phyloP scores from a whole-genome alignment of 2,888 invertebrate species.

The Teleogryllus oceanicus region DNA sequence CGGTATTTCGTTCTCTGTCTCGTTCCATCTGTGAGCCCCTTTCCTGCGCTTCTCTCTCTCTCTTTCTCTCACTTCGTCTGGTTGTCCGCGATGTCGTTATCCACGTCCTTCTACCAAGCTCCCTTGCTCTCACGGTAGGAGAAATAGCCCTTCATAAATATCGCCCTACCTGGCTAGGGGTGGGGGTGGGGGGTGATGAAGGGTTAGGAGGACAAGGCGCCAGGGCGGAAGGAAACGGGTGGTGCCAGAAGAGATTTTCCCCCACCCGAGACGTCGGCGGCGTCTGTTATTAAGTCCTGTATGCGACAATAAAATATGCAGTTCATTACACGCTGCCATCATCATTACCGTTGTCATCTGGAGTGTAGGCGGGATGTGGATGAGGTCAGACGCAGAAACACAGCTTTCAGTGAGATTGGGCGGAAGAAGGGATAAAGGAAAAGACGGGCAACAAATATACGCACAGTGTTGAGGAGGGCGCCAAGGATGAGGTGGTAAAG shows the following conservation, averaged over 20 bases:
- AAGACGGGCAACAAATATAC: too few relatives aligned
- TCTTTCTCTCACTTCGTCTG: not conserved
- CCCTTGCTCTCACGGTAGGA: not conserved
- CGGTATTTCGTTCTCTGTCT: not conserved
- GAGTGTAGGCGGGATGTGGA: not conserved
- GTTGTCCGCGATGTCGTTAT: too few relatives aligned
- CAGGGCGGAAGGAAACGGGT: not conserved
- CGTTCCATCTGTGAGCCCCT: not conserved
- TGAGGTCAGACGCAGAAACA: not conserved
- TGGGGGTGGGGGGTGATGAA: not conserved
- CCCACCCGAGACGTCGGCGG: not conserved
- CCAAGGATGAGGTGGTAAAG: too few relatives aligned
- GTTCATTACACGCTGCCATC: slow-evolving; percentile 1
- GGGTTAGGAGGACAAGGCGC: not conserved
- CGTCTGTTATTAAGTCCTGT: not conserved
- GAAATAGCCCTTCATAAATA: slow-evolving; percentile 18
- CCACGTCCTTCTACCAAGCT: not conserved
- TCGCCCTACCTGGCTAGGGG: not conserved
- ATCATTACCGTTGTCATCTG: not conserved
- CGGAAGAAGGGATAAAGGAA: too few relatives aligned
- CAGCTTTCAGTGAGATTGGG: too few relatives aligned
- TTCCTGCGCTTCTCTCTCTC: not conserved
- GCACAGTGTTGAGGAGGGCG: too few relatives aligned
- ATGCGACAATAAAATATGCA: slow-evolving; percentile 1
- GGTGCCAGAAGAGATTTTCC: not conserved